Evolutionary conservation across 2,888 invertebrate species (phyloP).

Genomic region (Tinea trinotella): DNA sequence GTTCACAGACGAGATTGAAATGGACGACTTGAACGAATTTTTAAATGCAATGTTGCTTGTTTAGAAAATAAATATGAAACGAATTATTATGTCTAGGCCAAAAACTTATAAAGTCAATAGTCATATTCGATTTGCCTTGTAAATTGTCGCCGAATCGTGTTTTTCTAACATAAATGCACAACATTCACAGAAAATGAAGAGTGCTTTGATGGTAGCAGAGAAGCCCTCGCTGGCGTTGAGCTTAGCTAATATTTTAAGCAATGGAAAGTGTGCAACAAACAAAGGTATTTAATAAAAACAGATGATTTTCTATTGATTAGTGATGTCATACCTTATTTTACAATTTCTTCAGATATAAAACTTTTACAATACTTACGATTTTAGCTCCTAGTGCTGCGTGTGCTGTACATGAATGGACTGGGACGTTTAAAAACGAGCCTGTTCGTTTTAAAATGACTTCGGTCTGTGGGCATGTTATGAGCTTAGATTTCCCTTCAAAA

Average conservation of each 20-base stretch:
- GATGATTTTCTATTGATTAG: no score
- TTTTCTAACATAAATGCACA: no score
- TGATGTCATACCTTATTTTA: not conserved
- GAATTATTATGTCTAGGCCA: no score
- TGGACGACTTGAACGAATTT: no score
- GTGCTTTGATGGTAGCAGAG: constrained; percentile 97
- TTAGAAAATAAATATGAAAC: no score
- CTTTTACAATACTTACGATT: not conserved
- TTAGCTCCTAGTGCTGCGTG: constrained; percentile 91
- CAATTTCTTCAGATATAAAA: not conserved
- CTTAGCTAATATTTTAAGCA: constrained; percentile 93
- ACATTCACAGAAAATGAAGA: constrained; percentile 76
- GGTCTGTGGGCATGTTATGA: constrained; percentile 99
- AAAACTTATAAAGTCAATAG: no score
- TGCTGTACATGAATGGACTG: constrained; percentile 95
- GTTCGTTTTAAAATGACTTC: constrained; percentile 96
- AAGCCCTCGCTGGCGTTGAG: constrained; percentile 98
- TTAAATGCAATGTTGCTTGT: no score
- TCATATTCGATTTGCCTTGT: no score
- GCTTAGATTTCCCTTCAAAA: constrained; percentile 91
- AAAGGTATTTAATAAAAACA: constrained; percentile 73
- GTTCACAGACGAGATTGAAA: no score
- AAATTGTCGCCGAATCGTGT: no score
- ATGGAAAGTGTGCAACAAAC: constrained; percentile 81
- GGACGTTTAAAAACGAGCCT: constrained; percentile 80